These are phyloP conservation scores for Porphyrio hochstetteri DNA, from an alignment of 2,113 vertebrate genomes.

Conservation along the genomic window DNA sequence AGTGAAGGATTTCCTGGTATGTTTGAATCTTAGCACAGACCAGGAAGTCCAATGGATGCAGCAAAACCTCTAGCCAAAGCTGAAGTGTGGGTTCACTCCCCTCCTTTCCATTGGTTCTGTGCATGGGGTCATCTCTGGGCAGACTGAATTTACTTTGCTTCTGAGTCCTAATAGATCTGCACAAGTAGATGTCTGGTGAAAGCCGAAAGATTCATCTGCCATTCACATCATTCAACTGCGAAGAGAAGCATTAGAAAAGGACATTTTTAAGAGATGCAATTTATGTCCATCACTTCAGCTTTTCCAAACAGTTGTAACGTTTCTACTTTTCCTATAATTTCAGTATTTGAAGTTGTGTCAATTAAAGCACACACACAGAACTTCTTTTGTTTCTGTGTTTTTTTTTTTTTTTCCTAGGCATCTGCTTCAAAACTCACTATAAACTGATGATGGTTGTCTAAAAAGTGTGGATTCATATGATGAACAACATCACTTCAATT, in stretches of 20 bases:
- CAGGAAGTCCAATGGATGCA: neutral
- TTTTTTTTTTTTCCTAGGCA: neutral
- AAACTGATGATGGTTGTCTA: neutral
- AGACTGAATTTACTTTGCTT: neutral
- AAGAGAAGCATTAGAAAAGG: neutral
- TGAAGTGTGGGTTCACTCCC: neutral
- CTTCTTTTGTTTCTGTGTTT: fast-evolving
- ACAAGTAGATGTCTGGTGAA: too few relatives aligned
- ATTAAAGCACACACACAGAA: neutral
- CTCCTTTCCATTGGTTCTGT: fast-evolving
- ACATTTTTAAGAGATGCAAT: neutral
- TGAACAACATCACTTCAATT: neutral
- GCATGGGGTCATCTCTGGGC: neutral
- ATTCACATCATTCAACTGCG: neutral
- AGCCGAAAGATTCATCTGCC: too few relatives aligned
- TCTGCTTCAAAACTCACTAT: neutral
- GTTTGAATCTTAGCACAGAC: neutral
- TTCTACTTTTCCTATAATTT: neutral
- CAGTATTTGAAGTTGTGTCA: neutral
- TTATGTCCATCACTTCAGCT: fast-evolving
- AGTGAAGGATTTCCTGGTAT: neutral
- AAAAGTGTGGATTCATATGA: neutral
- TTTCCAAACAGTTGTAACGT: neutral
- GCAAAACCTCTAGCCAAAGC: neutral
- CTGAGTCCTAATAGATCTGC: neutral